Evolutionary conservation across 2,888 invertebrate genomes (phyloP).

Genomic region (Sclerodermus sp.): DNA sequence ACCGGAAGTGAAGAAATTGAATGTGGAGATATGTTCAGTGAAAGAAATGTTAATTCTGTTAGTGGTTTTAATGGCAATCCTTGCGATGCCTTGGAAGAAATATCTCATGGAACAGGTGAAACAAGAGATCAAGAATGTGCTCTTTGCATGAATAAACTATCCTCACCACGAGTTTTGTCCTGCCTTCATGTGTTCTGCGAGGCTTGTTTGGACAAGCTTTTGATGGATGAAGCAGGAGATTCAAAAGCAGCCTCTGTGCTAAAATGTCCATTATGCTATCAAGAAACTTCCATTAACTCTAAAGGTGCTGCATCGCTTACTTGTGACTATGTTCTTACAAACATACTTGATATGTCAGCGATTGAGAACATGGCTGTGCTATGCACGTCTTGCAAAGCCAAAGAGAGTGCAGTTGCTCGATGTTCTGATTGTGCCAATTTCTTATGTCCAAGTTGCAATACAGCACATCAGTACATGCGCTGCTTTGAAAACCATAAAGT

Average conservation of each 20-base stretch:
- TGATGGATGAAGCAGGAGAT: conserved; percentile 73
- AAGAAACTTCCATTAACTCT: conserved; percentile 77
- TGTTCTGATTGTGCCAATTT: conserved; percentile 95
- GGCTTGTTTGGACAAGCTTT: conserved; percentile 81
- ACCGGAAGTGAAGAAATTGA: too few relatives aligned
- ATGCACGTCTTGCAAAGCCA: conserved; percentile 94
- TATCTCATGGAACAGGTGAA: conserved; percentile 35
- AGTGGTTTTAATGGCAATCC: too few relatives aligned
- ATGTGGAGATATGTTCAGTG: too few relatives aligned
- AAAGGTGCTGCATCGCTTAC: conserved; percentile 80
- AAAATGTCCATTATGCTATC: conserved; percentile 80
- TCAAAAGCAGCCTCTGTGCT: conserved; percentile 68
- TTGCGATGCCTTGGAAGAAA: conserved; percentile 42
- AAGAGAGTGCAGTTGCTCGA: conserved; percentile 89
- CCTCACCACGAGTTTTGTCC: conserved; percentile 83
- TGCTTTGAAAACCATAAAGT: conserved; percentile 96
- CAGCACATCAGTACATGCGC: conserved; percentile 94
- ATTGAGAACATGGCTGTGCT: conserved; percentile 69
- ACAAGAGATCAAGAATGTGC: conserved; percentile 43
- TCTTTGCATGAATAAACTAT: conserved; percentile 68
- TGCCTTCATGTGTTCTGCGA: conserved; percentile 97
- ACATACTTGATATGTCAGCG: conserved; percentile 80
- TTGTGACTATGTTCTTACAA: conserved; percentile 84
- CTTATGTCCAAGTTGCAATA: conserved; percentile 90
- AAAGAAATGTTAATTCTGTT: too few relatives aligned